Evolutionary conservation across 2,888 invertebrate genomes (phyloP), one percentile per base, ranked within the genome.

Genomic region (Drosophila buzzatii): DNA sequence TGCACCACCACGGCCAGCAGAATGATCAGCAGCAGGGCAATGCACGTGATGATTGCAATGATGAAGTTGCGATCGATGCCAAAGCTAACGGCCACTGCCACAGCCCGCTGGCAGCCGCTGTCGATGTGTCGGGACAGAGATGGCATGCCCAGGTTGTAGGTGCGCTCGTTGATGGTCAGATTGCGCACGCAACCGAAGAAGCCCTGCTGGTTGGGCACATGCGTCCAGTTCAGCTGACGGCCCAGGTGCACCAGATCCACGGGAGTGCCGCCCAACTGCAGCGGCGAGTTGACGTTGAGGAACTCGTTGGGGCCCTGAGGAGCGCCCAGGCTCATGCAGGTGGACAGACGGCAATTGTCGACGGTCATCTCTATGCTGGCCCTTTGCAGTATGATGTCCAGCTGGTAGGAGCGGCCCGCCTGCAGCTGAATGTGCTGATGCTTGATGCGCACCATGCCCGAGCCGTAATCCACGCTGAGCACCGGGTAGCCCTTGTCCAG

Each of bases 161-260:
- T 96, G 95, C 97, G 94, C 27, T 95, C 95, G 90, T 97, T 98
- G 91, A 97, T 97, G 0, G 98, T 96, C 77, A 99, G 95, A 92
- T 99, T 98, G 80, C 96, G 95, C 78, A 99, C 96, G 92, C 99
- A 99, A 6, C 99, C 99, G 52, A 95, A 94, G 92, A 98, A 98
- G 68, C 96, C 96, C 73, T 94, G 94, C 55, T 94, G 94, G 16
- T 95, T 95, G 2, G 97, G 97, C 8, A 94, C 93, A 84, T 96
- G 94, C 31, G 94, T 93, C 97, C 97, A 97, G 62, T 95, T 95
- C 65, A 95, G 95, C 37, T 94, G 93, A 0, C 94, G 92, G 0
- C 95, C 95, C 35, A 97, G 92, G 31, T 94, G 92, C n/a, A 94
- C 93, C 55, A 97, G 93, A 88, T 96, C 95, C 58, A 95, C 94